phyloP scores from a whole-genome alignment of 2,888 invertebrate species.

The Heliconius cydno region DNA sequence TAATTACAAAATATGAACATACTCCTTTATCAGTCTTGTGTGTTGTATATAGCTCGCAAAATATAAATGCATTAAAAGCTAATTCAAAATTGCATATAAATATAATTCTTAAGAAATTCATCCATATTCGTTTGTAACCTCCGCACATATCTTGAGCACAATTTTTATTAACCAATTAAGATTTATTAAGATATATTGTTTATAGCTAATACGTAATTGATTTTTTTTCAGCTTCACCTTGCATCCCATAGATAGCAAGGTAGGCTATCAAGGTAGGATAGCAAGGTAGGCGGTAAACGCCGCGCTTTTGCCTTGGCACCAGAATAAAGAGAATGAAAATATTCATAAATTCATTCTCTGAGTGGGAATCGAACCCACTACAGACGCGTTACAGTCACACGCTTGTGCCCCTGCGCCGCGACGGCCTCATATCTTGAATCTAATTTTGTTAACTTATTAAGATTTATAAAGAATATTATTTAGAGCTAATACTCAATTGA shows the following conservation, averaged over 20 bases:
- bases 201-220: slow-evolving; percentile 11
- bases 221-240: no score
- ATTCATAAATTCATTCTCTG: no score
- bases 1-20: slow-evolving; percentile 77
- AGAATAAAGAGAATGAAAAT: no score
- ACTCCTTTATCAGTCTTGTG: slow-evolving; percentile 79
- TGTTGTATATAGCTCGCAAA: slow-evolving; percentile 80
- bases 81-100: slow-evolving; percentile 53
- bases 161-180: slow-evolving; percentile 13
- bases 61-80: slow-evolving; percentile 76
- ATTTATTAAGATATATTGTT: slow-evolving; percentile 9
- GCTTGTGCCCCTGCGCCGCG: no score
- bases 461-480: slow-evolving; percentile 9
- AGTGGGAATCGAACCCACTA: no score
- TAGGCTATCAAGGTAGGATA: no score
- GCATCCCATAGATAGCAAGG: no score
- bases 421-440: slow-evolving; percentile 62
- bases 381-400: no score
- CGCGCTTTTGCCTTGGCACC: no score
- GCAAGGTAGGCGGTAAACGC: no score
- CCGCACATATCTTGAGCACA: slow-evolving; percentile 66
- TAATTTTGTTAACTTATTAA: slow-evolving; percentile 19
- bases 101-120: slow-evolving; percentile 49
- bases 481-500: not conserved
- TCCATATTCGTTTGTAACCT: slow-evolving; percentile 52